phyloP scores from a whole-genome alignment of 2,888 invertebrate species.

The Cephalotes varians region DNA sequence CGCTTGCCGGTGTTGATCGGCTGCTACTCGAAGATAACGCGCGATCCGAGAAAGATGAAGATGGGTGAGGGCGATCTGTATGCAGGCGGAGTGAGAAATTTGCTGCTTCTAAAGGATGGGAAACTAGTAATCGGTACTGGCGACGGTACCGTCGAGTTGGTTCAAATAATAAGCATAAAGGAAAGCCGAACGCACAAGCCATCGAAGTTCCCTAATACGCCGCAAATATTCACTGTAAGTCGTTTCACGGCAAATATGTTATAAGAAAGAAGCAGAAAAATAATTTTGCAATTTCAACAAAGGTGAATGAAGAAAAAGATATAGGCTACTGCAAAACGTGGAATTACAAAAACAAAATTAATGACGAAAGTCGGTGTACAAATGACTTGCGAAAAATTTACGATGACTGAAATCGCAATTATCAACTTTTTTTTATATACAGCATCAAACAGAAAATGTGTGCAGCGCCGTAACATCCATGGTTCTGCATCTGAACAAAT shows the following conservation, averaged over 20 bases:
- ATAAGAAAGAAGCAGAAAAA: neutral
- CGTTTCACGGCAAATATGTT: neutral
- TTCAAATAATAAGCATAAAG: constrained; percentile 85
- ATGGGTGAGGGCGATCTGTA: constrained; percentile 87
- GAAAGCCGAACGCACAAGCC: constrained; percentile 1
- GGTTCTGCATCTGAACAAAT: constrained; percentile 87
- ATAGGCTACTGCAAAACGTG: neutral
- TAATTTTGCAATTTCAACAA: neutral
- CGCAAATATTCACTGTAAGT: constrained; percentile 85
- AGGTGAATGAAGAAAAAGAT: neutral
- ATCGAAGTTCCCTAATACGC: constrained; percentile 83
- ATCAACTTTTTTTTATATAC: constrained; percentile 54
- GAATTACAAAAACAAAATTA: neutral
- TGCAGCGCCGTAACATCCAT: constrained; percentile 92
- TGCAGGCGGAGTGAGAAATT: constrained; percentile 89
- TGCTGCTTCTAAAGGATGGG: constrained; percentile 88
- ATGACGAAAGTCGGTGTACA: neutral
- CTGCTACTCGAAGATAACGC: constrained; percentile 89
- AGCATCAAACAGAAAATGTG: constrained; percentile 88
- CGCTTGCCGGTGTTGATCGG: constrained; percentile 88
- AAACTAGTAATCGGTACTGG: constrained; percentile 93
- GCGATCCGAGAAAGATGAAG: constrained; percentile 86
- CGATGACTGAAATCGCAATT: neutral
- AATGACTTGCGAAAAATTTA: neutral
- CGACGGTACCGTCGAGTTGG: constrained; percentile 92